Base-by-base conservation (phyloP, 2,888 invertebrate species). In the Andrena haemorrhoa region DNA sequence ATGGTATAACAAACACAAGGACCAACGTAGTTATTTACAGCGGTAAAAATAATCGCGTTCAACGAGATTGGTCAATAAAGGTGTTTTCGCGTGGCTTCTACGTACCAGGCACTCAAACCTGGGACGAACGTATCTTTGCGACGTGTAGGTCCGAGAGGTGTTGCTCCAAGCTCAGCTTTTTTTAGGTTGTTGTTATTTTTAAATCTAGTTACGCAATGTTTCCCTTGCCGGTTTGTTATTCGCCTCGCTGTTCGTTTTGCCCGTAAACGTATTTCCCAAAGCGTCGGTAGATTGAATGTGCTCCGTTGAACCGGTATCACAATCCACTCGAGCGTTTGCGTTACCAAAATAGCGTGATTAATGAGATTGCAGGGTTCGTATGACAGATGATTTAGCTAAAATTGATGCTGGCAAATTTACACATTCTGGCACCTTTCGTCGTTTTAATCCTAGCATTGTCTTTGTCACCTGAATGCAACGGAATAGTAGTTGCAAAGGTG, bases 11-110 rank as follows among this genome's bases (percentile, higher is more conserved):
- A 88, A 82, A 61, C 76, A 33, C 53, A 70, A 41, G 61, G 75
- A 70, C 79, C 70, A 80, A 73, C 76, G 23, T 35, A 51, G 47
- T 31, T 78, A 75, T 84, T 83, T 73, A 56, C 61, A 20, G 56
- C 10, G 33, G 64, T 70, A 75, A 82, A 86, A 86, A 86, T 86
- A 88, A 75, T 76, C 73, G 0, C 5, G 29, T 65, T 35, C 68
- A 80, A 88, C 66, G 58, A 53, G 58, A 81, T 83, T 35, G n/a
- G 86, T 83, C 81, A 88, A 86, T 29, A 88, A 53, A 81, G 73
- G 49, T 72, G 79, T 86, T 87, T 79, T 82, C 75, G 31, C 75
- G 58, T 12, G 16, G 35, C 23, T 58, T 12, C 63, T 63, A 12
- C 73, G 23, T 65, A 33, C 12, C 58, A 29, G 29, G 47, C 51